phyloP scores from a whole-genome alignment of 2,888 invertebrate species.

The Hydriomena furcata region DNA sequence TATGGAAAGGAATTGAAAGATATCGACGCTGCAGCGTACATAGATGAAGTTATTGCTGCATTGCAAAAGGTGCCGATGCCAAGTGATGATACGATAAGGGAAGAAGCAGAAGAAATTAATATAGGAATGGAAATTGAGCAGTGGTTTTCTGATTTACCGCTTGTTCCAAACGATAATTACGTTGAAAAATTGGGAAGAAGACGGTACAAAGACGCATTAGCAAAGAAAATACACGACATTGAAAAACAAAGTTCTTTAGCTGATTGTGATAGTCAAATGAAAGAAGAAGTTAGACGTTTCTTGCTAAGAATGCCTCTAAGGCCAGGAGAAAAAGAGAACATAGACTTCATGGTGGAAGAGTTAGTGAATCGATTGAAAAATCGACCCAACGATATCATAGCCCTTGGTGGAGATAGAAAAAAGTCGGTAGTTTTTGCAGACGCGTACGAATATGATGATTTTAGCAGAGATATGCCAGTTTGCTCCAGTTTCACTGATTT shows the following conservation, averaged over 20 bases:
- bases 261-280: slow-evolving; percentile 41
- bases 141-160: slow-evolving; percentile 61
- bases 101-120: slow-evolving; percentile 60
- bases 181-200: slow-evolving; percentile 42
- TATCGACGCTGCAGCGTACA: slow-evolving; percentile 41
- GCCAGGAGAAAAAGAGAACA: slow-evolving; percentile 38
- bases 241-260: slow-evolving; percentile 37
- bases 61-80: slow-evolving; percentile 60
- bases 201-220: slow-evolving; percentile 49
- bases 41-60: slow-evolving; percentile 49
- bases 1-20: slow-evolving; percentile 43
- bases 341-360: slow-evolving; percentile 52
- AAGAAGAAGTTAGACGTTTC: slow-evolving; percentile 46
- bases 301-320: slow-evolving; percentile 48
- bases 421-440: slow-evolving; percentile 44
- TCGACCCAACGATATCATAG: slow-evolving; percentile 33
- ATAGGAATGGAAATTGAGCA: slow-evolving; percentile 58
- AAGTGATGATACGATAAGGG: slow-evolving; percentile 45
- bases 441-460: slow-evolving; percentile 42
- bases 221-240: slow-evolving; percentile 53
- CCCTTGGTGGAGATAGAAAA: slow-evolving; percentile 18
- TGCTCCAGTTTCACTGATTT: slow-evolving; percentile 42
- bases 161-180: slow-evolving; percentile 37
- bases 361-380: slow-evolving; percentile 54
- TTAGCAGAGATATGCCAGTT: slow-evolving; percentile 41